These are phyloP conservation scores for Drosophila falleni DNA, from an alignment of 2,888 invertebrate species.

Conservation along the genomic window DNA sequence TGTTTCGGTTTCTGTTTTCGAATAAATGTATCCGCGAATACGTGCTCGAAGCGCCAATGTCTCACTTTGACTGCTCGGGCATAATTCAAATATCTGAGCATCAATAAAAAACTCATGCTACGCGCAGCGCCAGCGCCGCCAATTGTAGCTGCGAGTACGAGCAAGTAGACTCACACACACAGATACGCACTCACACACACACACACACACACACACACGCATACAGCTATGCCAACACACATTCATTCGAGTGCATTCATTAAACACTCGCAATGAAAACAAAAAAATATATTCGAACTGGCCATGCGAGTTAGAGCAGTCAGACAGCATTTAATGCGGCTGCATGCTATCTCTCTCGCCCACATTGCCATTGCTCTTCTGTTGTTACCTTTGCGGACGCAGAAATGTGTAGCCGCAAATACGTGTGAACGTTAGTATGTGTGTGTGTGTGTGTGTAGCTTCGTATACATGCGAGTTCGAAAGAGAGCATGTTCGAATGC, in stretches of 20 bases:
- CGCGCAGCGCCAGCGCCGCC: conserved; percentile 71
- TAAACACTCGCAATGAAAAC: conserved; percentile 54
- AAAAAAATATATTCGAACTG: conserved; percentile 57
- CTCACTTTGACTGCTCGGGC: conserved; percentile 86
- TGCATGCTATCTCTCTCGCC: conserved; percentile 50
- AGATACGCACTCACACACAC: conserved; percentile 16
- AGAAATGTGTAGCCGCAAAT: conserved; percentile 64
- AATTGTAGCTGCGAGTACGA: conserved; percentile 76
- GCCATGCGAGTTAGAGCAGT: conserved; percentile 59
- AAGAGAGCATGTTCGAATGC: conserved; percentile 69
- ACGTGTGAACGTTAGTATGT: conserved; percentile 28
- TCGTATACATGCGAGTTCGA: conserved; percentile 54
- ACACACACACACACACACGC: conserved; percentile 7
- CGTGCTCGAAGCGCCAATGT: conserved; percentile 86
- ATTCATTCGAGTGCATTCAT: conserved; percentile 73
- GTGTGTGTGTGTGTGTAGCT: conserved; percentile 18
- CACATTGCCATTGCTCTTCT: conserved; percentile 27
- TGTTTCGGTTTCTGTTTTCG: conserved; percentile 41
- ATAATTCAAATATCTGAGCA: conserved; percentile 86
- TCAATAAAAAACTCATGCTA: conserved; percentile 84
- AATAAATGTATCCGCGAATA: conserved; percentile 84
- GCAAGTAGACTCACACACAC: conserved; percentile 53
- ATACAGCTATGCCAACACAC: conserved; percentile 42
- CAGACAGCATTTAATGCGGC: conserved; percentile 53
- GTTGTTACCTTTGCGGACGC: conserved; percentile 74